A percentile compares a stretch with the other conserved stretches of the same genome.
phyloP scores from a whole-genome alignment of 2,113 vertebrate genomes.

The Benitochromis conjunctus region DNA sequence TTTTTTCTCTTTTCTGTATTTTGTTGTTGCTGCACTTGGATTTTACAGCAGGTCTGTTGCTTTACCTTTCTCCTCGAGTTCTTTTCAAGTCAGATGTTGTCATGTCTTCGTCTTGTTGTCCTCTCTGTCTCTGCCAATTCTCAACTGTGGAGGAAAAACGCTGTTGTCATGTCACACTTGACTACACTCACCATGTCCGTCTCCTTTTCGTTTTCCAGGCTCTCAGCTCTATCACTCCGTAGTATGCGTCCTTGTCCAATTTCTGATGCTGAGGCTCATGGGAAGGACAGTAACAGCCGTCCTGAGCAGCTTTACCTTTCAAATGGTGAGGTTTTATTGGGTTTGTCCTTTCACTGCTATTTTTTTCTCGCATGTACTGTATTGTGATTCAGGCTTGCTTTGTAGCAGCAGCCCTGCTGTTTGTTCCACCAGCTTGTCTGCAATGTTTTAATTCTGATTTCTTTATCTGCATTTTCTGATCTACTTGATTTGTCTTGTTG shows the following conservation, averaged over 20 bases:
- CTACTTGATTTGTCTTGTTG: background rate
- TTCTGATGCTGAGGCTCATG: slow-evolving; percentile 95
- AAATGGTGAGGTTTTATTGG: slow-evolving; percentile 82
- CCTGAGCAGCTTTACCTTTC: slow-evolving; percentile 86
- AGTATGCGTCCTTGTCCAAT: slow-evolving; percentile 87
- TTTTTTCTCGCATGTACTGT: background rate
- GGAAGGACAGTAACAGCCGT: slow-evolving; percentile 89
- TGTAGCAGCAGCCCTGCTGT: background rate
- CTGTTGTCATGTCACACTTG: slow-evolving; percentile 20
- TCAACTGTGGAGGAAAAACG: slow-evolving; percentile 10
- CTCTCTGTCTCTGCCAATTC: background rate
- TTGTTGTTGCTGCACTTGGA: slow-evolving; percentile 65
- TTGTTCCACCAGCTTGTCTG: background rate
- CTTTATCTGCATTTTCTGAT: background rate
- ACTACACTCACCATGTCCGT: slow-evolving; percentile 4
- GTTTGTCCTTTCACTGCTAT: background rate
- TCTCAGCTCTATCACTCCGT: slow-evolving; percentile 86
- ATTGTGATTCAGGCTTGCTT: background rate
- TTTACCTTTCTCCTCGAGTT: slow-evolving; percentile 25
- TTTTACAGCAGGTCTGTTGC: slow-evolving; percentile 68
- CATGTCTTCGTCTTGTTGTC: background rate
- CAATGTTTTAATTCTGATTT: background rate
- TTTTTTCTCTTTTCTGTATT: slow-evolving; percentile 28
- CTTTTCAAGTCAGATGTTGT: background rate
- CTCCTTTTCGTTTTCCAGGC: slow-evolving; percentile 71